Base-by-base conservation (phyloP, 2,113 vertebrate species). In the Syrrhaptes paradoxus region DNA sequence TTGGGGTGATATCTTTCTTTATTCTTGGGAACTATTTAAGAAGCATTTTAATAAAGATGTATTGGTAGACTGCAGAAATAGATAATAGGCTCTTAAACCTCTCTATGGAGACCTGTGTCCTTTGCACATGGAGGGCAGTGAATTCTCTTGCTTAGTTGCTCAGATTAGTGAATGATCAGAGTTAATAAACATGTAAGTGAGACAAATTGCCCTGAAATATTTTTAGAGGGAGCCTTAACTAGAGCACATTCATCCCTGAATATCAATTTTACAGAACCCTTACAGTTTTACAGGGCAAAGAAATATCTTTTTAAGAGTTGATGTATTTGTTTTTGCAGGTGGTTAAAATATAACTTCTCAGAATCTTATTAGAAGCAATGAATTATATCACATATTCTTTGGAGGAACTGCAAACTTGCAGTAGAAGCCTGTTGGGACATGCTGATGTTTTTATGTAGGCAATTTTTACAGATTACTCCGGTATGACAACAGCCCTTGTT, bases 161-260 rank as follows among this genome's bases (percentile, higher is more conserved):
- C 73, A 94, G 58, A 84, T 59, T 92, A 51, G 49, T 87, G 92
- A 97, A 85, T 80, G 65, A 95, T 81, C 62, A 90, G 76, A 89
- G 38, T 52, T 85, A 91, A 95, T 65, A 96, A 66, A 91, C 20
- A 1, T 79, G 36, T 91, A 73, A 86, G 66, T 93, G 91, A 97
- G 90, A 98, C 86, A 98, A 97, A 97, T 96, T 87, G 63, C 45
- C 94, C 85, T 87, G 58, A 94, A 91, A 93, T 97, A 95, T 90
- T 97, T 97, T 97, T 88, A 95, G 65, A 96, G 61, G 59, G 36
- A 93, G 71, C 96, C 63, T 87, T 95, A 95, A 73, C 85, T 65
- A 70, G 77, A 75, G 73, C 87, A 93, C 83, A 87, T 89, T 90
- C 14, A 38, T 80, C 62, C 84, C 90, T 63, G 90, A 96, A 95